Evolutionary conservation across 2,797 vertebrate species (phyloP).

Genomic region (Taeniopygia guttata): DNA sequence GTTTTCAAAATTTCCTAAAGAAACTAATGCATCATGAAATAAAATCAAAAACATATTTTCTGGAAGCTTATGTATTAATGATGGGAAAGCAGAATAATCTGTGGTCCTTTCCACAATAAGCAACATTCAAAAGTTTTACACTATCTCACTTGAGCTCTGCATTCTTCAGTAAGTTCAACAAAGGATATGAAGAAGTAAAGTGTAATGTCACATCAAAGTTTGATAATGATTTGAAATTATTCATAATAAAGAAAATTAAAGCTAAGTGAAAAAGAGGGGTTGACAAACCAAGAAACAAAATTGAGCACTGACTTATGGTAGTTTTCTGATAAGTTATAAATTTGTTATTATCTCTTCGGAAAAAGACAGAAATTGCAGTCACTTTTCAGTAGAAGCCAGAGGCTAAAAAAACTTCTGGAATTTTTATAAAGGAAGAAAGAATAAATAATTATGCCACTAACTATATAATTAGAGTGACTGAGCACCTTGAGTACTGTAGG

Average conservation of each 20-base stretch:
- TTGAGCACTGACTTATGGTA: accelerated
- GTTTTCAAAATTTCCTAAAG: background rate
- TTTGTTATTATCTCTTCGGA: background rate
- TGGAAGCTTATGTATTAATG: background rate
- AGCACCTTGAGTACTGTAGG: background rate
- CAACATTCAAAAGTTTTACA: background rate
- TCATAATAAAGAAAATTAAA: background rate
- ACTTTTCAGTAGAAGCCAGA: background rate
- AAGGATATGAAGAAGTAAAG: background rate
- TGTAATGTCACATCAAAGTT: background rate
- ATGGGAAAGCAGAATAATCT: background rate
- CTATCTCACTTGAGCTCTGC: background rate
- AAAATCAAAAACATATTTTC: background rate
- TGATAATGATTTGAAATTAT: background rate
- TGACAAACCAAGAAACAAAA: background rate
- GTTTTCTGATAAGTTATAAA: background rate
- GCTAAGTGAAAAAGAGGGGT: background rate
- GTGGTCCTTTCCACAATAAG: background rate
- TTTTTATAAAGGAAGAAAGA: background rate
- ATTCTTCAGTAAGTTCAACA: background rate
- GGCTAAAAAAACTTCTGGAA: background rate
- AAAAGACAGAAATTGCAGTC: background rate
- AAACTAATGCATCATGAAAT: background rate
- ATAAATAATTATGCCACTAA: background rate
- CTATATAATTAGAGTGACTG: background rate